Percentiles rank a stretch among this genome's conserved stretches.
These are phyloP conservation scores for Stegodyphus dumicola DNA, from an alignment of 1,140 invertebrate genomes.

Conservation along the genomic window DNA sequence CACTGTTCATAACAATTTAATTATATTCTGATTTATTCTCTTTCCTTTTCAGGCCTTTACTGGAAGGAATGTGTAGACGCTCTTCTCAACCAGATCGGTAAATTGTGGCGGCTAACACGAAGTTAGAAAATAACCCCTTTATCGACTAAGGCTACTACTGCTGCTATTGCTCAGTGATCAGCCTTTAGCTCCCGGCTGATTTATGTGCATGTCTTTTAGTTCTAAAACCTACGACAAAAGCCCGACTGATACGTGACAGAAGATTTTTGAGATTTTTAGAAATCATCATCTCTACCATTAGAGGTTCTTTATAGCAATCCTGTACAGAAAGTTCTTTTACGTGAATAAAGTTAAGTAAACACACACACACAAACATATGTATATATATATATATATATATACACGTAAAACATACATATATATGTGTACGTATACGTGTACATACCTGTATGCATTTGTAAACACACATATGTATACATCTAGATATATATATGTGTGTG, in stretches of 20 bases:
- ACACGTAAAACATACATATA: not conserved
- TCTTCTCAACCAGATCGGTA: not conserved
- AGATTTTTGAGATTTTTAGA: constrained; percentile 16
- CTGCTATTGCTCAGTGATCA: not conserved
- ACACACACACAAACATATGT: not conserved
- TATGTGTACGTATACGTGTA: constrained; percentile 8
- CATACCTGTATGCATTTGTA: not conserved
- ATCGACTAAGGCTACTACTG: not conserved
- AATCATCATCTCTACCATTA: constrained; percentile 30
- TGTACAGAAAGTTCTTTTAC: constrained; percentile 12
- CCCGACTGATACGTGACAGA: not conserved
- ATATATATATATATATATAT: not conserved
- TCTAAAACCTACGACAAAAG: not conserved
- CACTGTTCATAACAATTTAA: too few species aligned
- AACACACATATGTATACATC: not conserved
- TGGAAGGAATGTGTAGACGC: not conserved
- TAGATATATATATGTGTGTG: not conserved
- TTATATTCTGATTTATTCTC: too few species aligned
- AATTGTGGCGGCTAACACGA: not conserved
- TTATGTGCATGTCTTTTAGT: constrained; percentile 2
- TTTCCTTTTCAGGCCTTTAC: not conserved
- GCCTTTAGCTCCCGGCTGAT: constrained; percentile 3
- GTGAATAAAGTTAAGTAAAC: not conserved
- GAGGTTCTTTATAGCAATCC: constrained; percentile 19
- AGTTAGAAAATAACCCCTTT: not conserved